Evolutionary conservation across 2,888 invertebrate species (phyloP), one percentile per base, ranked within the genome.

Genomic region (Alitta virens): DNA sequence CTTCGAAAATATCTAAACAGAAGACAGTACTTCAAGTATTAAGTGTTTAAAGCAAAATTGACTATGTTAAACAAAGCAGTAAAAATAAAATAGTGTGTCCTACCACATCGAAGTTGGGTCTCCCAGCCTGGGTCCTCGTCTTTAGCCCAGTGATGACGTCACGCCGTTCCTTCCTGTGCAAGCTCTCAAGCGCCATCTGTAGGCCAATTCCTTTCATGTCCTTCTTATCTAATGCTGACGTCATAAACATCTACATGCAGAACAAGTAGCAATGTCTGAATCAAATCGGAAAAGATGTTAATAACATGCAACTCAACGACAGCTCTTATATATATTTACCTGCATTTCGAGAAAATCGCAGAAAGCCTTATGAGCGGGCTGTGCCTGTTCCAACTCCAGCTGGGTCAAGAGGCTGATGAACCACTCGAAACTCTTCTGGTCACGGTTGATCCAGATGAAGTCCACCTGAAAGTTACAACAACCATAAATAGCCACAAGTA

Each of bases 161-260:
- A 12, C 92, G 87, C 79, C 94, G 92, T 78, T 92, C 93, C 57
- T 71, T 69, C 79, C 93, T 90, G 75, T 95, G 94, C 65, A 95
- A 83, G 67, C 95, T 84, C 79, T 95, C 95, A 71, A 96, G 83
- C 0, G 95, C 95, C 55, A 96, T 84, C 81, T 95, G 95, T 59
- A 96, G 82, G 0, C 93, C 94, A 3, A 64, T 9, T 21, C 94
- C 95, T 83, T 93, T 93, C 94, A 94, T 94, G 78, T 95, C 94
- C 2, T 89, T 90, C 77, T 91, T 88, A 81, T 94, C 93, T 63
- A 94, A 83, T 0, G 95, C 95, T 73, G 93, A 92, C 0, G 96
- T 96, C 75, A 96, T 94, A 82, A 94, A 95, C 93, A 96, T 94
- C 83, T 96, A n/a, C n/a, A n/a, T n/a, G n/a, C n/a, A n/a, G n/a